phyloP scores from a whole-genome alignment of 2,797 vertebrate species.

The Sarcophilus harrisii region DNA sequence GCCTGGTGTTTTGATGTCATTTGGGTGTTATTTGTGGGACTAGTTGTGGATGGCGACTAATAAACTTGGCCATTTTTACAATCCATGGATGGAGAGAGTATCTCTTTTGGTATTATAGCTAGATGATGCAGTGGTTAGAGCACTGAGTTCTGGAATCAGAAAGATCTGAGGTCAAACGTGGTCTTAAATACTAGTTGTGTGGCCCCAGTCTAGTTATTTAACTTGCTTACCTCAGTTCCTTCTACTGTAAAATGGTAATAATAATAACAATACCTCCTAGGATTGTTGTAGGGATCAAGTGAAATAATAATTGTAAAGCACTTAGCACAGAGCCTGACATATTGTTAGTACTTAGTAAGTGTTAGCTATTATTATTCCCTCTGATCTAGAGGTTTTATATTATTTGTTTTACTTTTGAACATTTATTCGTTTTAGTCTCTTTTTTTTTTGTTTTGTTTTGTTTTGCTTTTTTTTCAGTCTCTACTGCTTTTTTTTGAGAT shows the following conservation, averaged over 20 bases:
- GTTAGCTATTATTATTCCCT: background rate
- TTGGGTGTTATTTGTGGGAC: background rate
- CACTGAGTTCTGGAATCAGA: background rate
- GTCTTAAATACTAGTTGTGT: background rate
- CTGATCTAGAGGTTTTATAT: background rate
- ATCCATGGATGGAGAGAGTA: background rate
- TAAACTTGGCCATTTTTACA: background rate
- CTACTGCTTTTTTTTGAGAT: background rate
- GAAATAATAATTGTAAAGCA: background rate
- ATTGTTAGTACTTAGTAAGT: background rate
- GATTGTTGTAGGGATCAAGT: background rate
- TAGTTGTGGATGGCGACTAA: background rate
- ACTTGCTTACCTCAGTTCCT: background rate
- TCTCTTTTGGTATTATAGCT: background rate
- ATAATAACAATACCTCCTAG: background rate
- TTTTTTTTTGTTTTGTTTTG: background rate
- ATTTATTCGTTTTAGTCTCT: background rate
- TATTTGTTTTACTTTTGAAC: background rate
- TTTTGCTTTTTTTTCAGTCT: background rate
- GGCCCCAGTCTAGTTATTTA: background rate
- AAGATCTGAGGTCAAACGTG: background rate
- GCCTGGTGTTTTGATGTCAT: background rate
- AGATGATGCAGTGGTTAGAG: background rate
- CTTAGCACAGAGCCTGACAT: background rate
- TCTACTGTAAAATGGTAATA: background rate